Conservation (phyloP, 2,797 vertebrate genomes). For the Heterohyrax brucei region DNA sequence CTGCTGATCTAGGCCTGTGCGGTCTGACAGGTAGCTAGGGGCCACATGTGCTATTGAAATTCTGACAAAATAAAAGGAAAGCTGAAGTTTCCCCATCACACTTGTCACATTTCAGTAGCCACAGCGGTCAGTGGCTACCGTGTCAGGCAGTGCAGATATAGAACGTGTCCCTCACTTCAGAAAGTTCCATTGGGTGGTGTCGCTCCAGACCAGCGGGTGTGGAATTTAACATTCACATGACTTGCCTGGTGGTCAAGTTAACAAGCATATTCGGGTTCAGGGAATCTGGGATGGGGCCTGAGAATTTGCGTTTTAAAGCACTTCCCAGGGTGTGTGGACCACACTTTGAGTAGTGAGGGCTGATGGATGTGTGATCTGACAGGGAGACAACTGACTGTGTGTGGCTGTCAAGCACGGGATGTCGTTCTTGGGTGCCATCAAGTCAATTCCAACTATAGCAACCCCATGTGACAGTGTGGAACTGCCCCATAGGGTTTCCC, state of each 20-base stretch:
- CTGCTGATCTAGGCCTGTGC: background rate
- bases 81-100: background rate
- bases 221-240: fast-evolving
- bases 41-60: background rate
- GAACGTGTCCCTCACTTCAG: background rate
- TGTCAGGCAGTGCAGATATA: fast-evolving
- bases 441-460: background rate
- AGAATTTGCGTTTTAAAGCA: background rate
- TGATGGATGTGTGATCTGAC: too few species aligned
- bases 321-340: background rate
- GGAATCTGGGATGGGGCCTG: background rate
- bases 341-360: fast-evolving
- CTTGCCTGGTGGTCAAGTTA: too few species aligned
- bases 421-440: background rate
- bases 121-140: background rate
- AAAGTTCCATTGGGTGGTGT: background rate
- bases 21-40: background rate
- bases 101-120: too few species aligned
- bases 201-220: background rate
- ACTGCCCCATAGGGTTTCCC: background rate
- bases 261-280: fast-evolving
- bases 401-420: fast-evolving
- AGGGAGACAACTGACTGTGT: fast-evolving
- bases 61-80: background rate
- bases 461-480: background rate